Conservation (phyloP, 2,797 vertebrate species). For the Scolopax rusticola region DNA sequence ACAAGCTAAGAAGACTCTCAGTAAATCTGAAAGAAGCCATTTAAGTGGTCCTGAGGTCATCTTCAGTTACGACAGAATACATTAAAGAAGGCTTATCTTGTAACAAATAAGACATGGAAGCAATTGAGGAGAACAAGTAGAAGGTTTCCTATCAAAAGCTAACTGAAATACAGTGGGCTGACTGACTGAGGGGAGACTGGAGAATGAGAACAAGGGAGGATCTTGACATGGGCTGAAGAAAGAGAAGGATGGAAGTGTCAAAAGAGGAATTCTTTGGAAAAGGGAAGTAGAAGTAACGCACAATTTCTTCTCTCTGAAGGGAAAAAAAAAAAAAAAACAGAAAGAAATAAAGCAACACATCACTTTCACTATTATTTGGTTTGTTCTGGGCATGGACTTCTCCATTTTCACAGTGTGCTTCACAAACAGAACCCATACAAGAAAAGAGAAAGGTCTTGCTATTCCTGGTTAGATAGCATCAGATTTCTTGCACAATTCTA, state of each 20-base stretch:
- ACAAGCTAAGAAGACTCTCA: background rate
- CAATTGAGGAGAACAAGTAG: background rate
- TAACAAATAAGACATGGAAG: background rate
- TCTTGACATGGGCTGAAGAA: background rate
- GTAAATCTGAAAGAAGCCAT: background rate
- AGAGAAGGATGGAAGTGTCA: fast-evolving
- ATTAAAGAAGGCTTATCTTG: background rate
- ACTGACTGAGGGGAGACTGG: background rate
- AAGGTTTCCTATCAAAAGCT: background rate
- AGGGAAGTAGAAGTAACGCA: background rate
- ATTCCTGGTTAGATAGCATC: background rate
- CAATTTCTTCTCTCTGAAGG: background rate
- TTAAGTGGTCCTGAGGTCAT: background rate
- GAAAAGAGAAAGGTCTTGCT: background rate
- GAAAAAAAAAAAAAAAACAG: background rate
- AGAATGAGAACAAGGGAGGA: background rate
- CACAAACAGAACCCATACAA: background rate
- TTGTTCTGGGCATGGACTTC: background rate
- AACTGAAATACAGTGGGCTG: background rate
- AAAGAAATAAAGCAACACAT: background rate
- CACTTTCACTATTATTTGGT: background rate
- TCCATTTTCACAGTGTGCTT: background rate
- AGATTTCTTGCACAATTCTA: background rate
- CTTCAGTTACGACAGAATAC: background rate
- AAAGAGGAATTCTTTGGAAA: background rate